Evolutionary conservation across 1,140 invertebrate species (phyloP), one percentile per base, ranked within the genome.

Genomic region (Ylistrum balloti): DNA sequence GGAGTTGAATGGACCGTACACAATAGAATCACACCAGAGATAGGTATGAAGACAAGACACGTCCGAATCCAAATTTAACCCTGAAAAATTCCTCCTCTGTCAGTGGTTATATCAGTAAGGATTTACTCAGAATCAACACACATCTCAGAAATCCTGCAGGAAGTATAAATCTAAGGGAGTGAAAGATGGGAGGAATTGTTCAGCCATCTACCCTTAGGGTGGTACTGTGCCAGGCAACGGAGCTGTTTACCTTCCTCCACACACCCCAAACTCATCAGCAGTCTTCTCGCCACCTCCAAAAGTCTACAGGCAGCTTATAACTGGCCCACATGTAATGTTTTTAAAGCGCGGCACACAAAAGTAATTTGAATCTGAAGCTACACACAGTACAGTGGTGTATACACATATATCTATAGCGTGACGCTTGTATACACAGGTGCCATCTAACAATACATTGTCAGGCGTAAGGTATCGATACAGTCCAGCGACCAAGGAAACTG

Each of bases 291-390:
- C 56, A 74, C 56, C 22, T 74, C 56, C 56, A 74, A 28, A 74
- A 74, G 5, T n/a, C n/a, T 28, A n/a, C 56, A 7, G 56, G 56
- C 56, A 74, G 56, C 56, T 28, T 28, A 28, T 74, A 74, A 74
- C 56, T 74, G n/a, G n/a, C 56, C 56, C 56, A 74, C 56, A 74
- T 74, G 56, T 74, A 74, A 74, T 74, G 56, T 74, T 74, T 74
- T 74, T 74, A 28, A 74, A 74, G n/a, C n/a, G 45, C 56, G 56
- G 56, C 56, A 74, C 56, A 74, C 56, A 74, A 74, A 74, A 74
- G 56, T 74, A 74, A 74, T 74, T 74, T 74, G 56, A 74, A 74
- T 74, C 56, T 74, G 56, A 17, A 74, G 56, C n/a, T 74, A 28
- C 56, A 74, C 56, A 74, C 56, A 22, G 15, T 17, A 56, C 45